Conservation (phyloP, 1,140 invertebrate genomes). For the Drosophila bipectinata region DNA sequence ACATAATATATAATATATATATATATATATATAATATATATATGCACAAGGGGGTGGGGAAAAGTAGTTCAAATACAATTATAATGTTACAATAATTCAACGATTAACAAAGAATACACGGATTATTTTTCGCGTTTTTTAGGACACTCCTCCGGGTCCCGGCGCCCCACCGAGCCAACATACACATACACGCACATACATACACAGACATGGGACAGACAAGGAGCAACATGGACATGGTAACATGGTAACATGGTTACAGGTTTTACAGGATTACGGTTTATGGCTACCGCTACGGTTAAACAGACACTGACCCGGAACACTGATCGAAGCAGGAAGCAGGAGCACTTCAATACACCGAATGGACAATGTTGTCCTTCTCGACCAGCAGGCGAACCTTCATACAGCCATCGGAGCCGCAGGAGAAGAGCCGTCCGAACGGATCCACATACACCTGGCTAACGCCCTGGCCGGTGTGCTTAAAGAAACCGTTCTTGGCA, state of each 20-base stretch:
- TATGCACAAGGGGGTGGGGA: constrained; percentile 15
- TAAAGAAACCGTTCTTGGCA: constrained; percentile 96
- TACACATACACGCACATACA: constrained; percentile 8
- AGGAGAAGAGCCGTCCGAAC: constrained; percentile 95
- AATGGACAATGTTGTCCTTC: constrained; percentile 79
- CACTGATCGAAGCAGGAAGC: background rate
- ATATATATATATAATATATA: constrained; percentile 15
- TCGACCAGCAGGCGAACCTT: constrained; percentile 95
- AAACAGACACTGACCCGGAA: background rate
- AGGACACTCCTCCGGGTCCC: constrained; percentile 25
- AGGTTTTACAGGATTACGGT: no score
- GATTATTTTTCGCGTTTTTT: constrained; percentile 6
- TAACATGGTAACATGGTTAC: no score
- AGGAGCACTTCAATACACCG: constrained; percentile 67
- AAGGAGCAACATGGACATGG: constrained; percentile 8
- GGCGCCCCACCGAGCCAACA: constrained; percentile 4
- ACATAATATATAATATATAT: constrained; percentile 40
- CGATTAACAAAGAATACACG: constrained; percentile 75
- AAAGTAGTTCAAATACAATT: constrained; percentile 59
- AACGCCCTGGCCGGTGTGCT: constrained; percentile 98
- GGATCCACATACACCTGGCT: constrained; percentile 96
- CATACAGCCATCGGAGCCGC: constrained; percentile 99
- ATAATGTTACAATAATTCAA: constrained; percentile 70
- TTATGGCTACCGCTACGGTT: constrained; percentile 1
- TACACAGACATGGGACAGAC: constrained; percentile 10